A percentile compares a stretch with the other conserved stretches of the same genome.
Conservation (phyloP, 2,113 vertebrate species). For the Phylloscopus trochilus region DNA sequence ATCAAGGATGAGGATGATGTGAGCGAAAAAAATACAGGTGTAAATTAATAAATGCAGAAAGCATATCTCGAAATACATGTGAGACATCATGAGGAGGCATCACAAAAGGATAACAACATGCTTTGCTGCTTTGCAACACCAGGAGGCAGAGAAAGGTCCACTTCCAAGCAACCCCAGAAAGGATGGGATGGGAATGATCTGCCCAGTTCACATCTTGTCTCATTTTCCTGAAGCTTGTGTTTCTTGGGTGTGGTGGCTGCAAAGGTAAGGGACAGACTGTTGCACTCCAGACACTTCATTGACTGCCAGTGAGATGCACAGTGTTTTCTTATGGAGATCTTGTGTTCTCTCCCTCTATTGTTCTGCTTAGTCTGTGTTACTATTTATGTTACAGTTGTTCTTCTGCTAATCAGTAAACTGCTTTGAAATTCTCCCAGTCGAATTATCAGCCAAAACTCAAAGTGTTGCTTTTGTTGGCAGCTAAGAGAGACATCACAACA, state of each 20-base stretch:
- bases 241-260: not conserved
- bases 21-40: not conserved
- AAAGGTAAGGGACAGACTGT: not conserved
- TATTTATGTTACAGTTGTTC: not conserved
- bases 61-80: not conserved
- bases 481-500: not conserved
- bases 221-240: not conserved
- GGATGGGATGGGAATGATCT: not conserved
- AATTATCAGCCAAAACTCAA: slow-evolving; percentile 12
- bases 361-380: not conserved
- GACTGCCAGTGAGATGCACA: not conserved
- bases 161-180: not conserved
- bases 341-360: not conserved
- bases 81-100: not conserved
- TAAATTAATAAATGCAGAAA: not conserved
- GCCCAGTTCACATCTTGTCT: not conserved
- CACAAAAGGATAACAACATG: not conserved
- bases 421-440: slow-evolving; percentile 13
- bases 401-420: not conserved
- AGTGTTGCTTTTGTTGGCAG: slow-evolving; percentile 20
- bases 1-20: not conserved
- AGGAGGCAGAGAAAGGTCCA: not conserved
- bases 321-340: not conserved
- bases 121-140: not conserved
- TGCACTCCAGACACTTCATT: not conserved